Conservation (phyloP, 2,888 invertebrate genomes). For the Eupithecia dodoneata region DNA sequence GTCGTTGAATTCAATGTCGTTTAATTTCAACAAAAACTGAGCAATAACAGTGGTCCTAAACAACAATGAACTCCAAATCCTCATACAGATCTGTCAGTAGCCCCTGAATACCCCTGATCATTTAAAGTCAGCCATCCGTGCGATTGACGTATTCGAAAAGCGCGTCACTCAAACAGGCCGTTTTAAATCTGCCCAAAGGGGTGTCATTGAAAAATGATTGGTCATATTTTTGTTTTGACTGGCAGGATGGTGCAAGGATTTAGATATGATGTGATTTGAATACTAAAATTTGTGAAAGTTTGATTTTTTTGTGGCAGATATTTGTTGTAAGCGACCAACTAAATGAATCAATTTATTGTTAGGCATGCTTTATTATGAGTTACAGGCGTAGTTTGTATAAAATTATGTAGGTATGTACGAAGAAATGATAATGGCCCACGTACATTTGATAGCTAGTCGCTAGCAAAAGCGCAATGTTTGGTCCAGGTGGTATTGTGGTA, state of each 20-base stretch:
- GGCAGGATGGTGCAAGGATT: constrained; percentile 26
- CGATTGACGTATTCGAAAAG: constrained; percentile 71
- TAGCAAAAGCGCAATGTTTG: not conserved
- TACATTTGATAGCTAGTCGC: not conserved
- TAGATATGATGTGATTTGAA: constrained; percentile 12
- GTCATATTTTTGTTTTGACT: constrained; percentile 47
- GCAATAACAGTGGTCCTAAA: not conserved
- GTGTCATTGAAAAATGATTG: constrained; percentile 72
- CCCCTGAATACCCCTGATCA: constrained; percentile 58
- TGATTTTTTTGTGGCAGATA: not conserved
- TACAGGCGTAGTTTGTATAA: not conserved
- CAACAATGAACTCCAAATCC: constrained; percentile 1
- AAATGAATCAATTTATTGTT: not conserved
- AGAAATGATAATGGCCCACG: not conserved
- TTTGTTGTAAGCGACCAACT: not conserved
- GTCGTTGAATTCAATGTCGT: not conserved
- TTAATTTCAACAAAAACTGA: not conserved
- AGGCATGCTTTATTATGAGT: not conserved
- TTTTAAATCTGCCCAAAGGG: constrained; percentile 64
- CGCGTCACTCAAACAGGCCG: constrained; percentile 63
- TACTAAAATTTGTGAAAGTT: not conserved
- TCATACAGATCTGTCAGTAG: constrained; percentile 47
- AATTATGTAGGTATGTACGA: not conserved
- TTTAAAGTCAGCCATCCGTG: constrained; percentile 61
- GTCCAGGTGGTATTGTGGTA: not conserved